Evolutionary conservation across 2,888 invertebrate genomes (phyloP).

Genomic region (Allolobophora icterica): DNA sequence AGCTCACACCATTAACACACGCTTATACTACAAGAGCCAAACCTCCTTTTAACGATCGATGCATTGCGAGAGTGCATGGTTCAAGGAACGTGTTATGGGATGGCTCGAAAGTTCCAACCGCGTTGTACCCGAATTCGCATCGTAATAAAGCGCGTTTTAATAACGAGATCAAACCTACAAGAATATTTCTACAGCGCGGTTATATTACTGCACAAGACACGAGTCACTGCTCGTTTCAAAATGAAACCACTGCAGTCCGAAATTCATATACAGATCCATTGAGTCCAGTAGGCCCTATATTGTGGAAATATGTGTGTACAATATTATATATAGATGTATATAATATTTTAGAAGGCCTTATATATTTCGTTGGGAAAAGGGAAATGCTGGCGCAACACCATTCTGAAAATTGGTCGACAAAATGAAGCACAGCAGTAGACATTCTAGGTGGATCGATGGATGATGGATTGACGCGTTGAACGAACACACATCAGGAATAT

Average conservation of each 20-base stretch:
- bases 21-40: too few species aligned
- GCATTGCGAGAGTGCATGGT: too few species aligned
- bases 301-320: not conserved
- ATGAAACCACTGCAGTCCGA: not conserved
- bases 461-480: not conserved
- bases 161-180: not conserved
- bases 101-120: too few species aligned
- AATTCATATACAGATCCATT: not conserved
- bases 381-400: not conserved
- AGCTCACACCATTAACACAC: too few species aligned
- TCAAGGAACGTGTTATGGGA: too few species aligned
- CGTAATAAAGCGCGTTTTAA: not conserved
- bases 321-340: not conserved
- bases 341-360: too few species aligned
- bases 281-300: not conserved
- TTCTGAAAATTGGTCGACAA: not conserved
- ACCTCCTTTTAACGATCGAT: too few species aligned
- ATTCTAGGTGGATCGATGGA: not conserved
- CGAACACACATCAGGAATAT: slow-evolving; percentile 78
- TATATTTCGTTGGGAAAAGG: not conserved
- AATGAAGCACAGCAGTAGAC: not conserved
- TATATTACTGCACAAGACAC: not conserved
- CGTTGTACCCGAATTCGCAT: too few species aligned
- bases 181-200: not conserved
- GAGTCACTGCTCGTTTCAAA: not conserved